Base-by-base conservation (phyloP, 2,888 invertebrate genomes). In the Cephonodes hylas region DNA sequence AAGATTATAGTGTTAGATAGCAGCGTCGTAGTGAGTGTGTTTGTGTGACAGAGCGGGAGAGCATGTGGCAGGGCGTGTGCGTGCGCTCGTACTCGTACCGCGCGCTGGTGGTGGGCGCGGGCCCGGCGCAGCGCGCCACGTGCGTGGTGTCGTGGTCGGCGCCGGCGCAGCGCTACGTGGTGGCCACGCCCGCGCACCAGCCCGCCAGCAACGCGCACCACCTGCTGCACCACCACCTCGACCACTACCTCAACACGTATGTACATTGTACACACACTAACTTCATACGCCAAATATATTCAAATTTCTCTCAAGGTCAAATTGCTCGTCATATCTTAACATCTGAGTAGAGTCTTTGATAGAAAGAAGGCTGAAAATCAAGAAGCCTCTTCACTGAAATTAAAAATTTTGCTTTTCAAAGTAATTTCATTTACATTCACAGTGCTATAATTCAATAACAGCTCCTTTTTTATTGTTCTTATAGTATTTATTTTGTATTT, bases 81-180 rank as follows among this genome's bases (percentile, higher is more conserved):
- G 95, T 99, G 60, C 97, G 97, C 71, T 97, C 98, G 0, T 99
- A 97, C 88, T 97, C 96, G 75, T 99, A 99, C 88, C 97, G 97
- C 67, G 97, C 97, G 83, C 92, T 99, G 61, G 94, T 97, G 57
- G 83, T 99, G 59, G 96, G 96, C 1, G 99, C 99, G 88, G 99
- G 99, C 0, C 95, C 96, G 3, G 96, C 95, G 69, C 95, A 95
- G 80, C 96, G 96, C 62, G 97, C 97, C 27, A 96, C 96, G 65
- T 97, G 97, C 65, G 96, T 96, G 59, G 94, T 98, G 68, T 95
- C 95, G 74, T 98, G 97, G 97, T 95, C 94, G 74, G 94, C 95
- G 20, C 94, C 95, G 74, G 93, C 95, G 27, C 95, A 95, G 78
- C 94, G 95, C 8, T 98, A 98, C 86, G 95, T 95, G 64, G 90